Evolutionary conservation across 35 echinoderm and acorn worm species (phyloP), one percentile per base, ranked within the genome.

Genomic region (Acanthaster planci): DNA sequence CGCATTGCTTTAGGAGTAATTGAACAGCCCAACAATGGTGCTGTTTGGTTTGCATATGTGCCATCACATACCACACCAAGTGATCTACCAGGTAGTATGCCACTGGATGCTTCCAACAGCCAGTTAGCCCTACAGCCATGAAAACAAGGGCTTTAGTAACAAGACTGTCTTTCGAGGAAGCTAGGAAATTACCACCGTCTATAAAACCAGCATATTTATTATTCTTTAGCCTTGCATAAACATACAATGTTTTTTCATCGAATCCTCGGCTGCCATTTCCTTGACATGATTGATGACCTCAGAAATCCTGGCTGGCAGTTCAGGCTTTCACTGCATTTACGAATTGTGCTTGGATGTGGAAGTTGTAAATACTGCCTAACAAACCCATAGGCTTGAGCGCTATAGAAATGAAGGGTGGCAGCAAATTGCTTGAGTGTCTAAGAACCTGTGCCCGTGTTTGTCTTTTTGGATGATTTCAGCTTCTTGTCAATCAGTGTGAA

Each of bases 401-500:
- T n/a, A n/a, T n/a, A n/a, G n/a, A n/a, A 77, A 23, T 76, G 76
- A 26, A 55, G 16, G 34, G 82, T 86, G 36, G 85, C 80, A 58
- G 81, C 85, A 37, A 86, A 76, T 12, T 86, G 76, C 0, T 82
- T 81, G 34, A 91, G 51, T 8, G 84, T 83, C 84, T 39, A 40
- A 81, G 77, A 86, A 86, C 56, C 89, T 50, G 77, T 81, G 89
- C 59, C 83, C 89, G 86, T 86, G 84, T 86, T 86, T 86, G 77
- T 80, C 35, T 58, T 51, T 68, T 8, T 91, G 7, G 39, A 38
- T 36, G 82, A 51, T 67, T 91, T 91, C 60, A 91, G 89, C 36
- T 91, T 83, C 79, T 91, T 91, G 52, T 91, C 89, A n/a, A n/a
- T n/a, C n/a, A n/a, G n/a, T n/a, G n/a, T n/a, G n/a, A 83, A 83